A percentile compares a stretch with the other conserved stretches of the same genome.
phyloP scores from a whole-genome alignment of 2,113 vertebrate genomes.

The Verasper variegatus region DNA sequence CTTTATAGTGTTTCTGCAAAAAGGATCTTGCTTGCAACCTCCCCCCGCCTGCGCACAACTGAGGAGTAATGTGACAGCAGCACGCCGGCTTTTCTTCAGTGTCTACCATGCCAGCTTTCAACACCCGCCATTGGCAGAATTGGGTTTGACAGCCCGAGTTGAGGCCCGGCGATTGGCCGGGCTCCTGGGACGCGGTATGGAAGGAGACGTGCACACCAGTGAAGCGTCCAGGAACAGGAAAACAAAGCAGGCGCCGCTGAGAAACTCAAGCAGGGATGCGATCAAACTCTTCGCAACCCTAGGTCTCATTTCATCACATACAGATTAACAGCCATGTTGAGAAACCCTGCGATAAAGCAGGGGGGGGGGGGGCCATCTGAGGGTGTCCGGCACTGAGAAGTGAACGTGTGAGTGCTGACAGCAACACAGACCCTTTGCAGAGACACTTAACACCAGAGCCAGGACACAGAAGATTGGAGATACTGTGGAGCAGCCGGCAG shows the following conservation, averaged over 20 bases:
- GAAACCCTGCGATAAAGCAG: background rate
- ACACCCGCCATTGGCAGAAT: constrained; percentile 78
- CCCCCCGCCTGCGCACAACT: constrained; percentile 20
- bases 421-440: constrained; percentile 49
- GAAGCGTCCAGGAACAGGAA: constrained; percentile 48
- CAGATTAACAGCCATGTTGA: constrained; percentile 60
- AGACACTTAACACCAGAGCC: constrained; percentile 54
- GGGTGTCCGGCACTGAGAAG: constrained; percentile 68
- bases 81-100: constrained; percentile 49
- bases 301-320: constrained; percentile 50
- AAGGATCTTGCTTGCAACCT: constrained; percentile 36
- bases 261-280: constrained; percentile 44
- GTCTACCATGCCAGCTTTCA: constrained; percentile 79
- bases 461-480: constrained; percentile 46
- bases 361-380: constrained; percentile 64
- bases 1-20: constrained; percentile 57
- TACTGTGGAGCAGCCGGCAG: constrained; percentile 55
- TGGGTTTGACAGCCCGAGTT: constrained; percentile 79
- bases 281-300: constrained; percentile 24
- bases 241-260: constrained; percentile 49
- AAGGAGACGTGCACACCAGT: constrained; percentile 59
- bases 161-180: constrained; percentile 73
- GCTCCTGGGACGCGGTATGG: constrained; percentile 73
- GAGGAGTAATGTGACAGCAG: constrained; percentile 64
- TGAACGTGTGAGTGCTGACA: constrained; percentile 65